phyloP scores from a whole-genome alignment of 2,888 invertebrate genomes.

The Drosophila nigritarsus region DNA sequence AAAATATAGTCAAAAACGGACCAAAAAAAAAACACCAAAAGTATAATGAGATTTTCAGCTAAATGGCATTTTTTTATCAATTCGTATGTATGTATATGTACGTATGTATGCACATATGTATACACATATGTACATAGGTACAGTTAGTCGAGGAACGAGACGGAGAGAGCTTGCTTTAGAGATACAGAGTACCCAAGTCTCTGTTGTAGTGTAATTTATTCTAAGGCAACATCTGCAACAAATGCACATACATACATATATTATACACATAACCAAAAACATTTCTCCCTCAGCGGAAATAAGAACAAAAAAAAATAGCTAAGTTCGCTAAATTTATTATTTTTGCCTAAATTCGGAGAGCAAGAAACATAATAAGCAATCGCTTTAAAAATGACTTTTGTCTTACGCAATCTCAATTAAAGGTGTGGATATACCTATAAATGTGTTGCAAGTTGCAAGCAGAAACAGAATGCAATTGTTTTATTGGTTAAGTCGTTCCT shows the following conservation, averaged over 20 bases:
- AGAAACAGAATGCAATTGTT: neutral
- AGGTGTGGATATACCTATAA: neutral
- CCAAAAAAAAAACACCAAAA: constrained; percentile 7
- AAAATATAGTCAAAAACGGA: constrained; percentile 12
- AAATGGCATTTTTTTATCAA: constrained; percentile 48
- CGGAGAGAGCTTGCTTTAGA: neutral
- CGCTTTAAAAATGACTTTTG: neutral
- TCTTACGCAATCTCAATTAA: neutral
- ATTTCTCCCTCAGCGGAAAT: neutral
- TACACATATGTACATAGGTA: neutral
- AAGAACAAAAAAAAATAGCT: neutral
- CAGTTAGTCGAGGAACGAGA: neutral
- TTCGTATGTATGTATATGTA: constrained; percentile 6
- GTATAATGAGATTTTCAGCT: constrained; percentile 40
- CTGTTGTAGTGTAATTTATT: neutral
- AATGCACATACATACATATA: neutral
- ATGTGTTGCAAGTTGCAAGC: neutral
- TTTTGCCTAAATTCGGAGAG: neutral
- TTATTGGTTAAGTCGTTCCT: neutral
- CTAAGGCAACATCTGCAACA: neutral
- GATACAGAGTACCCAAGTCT: neutral
- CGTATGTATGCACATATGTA: constrained; percentile 1
- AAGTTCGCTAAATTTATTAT: neutral
- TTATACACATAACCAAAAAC: neutral
- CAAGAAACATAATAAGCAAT: neutral